Base-by-base conservation (phyloP, 2,113 vertebrate genomes). In the Dicaeum eximium region DNA sequence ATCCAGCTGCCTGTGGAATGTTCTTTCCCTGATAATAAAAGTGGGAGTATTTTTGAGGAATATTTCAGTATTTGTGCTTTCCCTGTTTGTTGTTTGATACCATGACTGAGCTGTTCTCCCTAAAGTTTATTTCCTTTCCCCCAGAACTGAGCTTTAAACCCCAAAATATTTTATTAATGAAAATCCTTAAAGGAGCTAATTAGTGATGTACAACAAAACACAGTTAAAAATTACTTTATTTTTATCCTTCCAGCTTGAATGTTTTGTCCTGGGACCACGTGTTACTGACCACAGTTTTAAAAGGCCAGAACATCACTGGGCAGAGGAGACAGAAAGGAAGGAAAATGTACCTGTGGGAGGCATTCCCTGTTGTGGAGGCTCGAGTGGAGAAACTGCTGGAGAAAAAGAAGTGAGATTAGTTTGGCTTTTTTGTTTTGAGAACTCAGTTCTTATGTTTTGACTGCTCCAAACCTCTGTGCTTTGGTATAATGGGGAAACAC, bases 291-390 rank as follows among this genome's bases (percentile, higher is more conserved):
- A 97, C 98, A 0, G 98, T 99, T 53, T 58, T 99, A 54, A 98
- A 96, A 87, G 98, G 99, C 5, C 98, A 99, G 92, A 99, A 98
- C 22, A 58, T 98, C 79, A 96, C 85, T 4, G 98, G 98, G 5
- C 58, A 96, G 45, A 97, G 97, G 37, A 97, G 80, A 10, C 92
- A 92, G 82, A 98, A 97, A 83, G 98, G 98, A 62, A 98, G 95
- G 88, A 98, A 97, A 69, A 92, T 97, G 9, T 18, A 82, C 42
- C 98, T 99, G 45, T 71, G 61, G 48, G 98, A 99, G 83, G 16
- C 77, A 0, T 31, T 97, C 10, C 45, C 96, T n/a, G 97, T 99
- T 14, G 86, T 99, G 87, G 81, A 98, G 93, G 96, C 96, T 47
- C 87, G 98, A 95, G 95, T 98, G 82, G 88, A 97, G 77, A 96